Conservation (phyloP, 2,888 invertebrate genomes). For the Gerris lacustris region DNA sequence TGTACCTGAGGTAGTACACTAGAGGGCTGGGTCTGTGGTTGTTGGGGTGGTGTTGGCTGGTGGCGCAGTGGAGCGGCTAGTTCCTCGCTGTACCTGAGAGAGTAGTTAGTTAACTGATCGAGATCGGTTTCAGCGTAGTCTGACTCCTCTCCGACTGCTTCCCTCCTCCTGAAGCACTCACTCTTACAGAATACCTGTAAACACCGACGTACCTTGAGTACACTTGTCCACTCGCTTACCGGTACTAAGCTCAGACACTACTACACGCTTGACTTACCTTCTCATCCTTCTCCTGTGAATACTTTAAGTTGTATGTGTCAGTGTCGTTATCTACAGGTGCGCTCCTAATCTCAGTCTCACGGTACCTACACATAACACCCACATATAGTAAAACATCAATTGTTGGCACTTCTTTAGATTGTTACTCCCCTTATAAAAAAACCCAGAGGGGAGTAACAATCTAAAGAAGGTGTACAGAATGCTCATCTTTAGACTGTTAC, state of each 20-base stretch:
- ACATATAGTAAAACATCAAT: not conserved
- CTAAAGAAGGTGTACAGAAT: too few relatives aligned
- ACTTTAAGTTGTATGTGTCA: conserved; percentile 27
- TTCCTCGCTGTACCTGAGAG: conserved; percentile 69
- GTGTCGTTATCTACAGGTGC: conserved; percentile 18
- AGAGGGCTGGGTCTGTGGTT: not conserved
- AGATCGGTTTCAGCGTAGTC: conserved; percentile 71
- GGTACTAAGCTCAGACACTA: too few relatives aligned
- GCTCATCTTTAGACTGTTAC: too few relatives aligned
- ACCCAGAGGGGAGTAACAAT: too few relatives aligned
- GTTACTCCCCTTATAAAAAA: too few relatives aligned
- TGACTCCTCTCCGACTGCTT: conserved; percentile 17
- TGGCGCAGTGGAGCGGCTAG: conserved; percentile 25
- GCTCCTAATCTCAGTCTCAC: conserved; percentile 22
- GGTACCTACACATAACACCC: conserved; percentile 17
- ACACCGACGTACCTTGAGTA: too few relatives aligned
- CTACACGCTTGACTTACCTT: not conserved
- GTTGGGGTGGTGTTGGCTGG: too few relatives aligned
- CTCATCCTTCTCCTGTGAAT: conserved; percentile 8
- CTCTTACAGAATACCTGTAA: too few relatives aligned
- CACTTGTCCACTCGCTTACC: too few relatives aligned
- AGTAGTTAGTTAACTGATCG: conserved; percentile 86
- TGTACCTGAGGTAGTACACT: not conserved
- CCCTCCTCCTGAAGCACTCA: not conserved
- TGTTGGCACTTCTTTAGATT: too few relatives aligned